Conservation (phyloP, 2,888 invertebrate genomes). For the Eupithecia dodoneata region DNA sequence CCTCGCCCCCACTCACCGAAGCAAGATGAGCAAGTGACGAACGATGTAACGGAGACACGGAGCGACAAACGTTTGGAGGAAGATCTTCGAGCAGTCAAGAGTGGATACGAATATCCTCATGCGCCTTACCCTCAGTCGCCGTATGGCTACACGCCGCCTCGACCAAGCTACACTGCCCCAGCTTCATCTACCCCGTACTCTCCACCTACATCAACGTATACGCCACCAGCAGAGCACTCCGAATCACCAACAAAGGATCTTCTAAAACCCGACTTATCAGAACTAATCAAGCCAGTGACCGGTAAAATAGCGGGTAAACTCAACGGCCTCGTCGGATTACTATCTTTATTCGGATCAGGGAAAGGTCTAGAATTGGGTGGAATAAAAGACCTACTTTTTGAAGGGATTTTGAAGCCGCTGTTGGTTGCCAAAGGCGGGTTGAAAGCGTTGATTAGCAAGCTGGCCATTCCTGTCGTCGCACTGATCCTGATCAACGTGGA, state of each 20-base stretch:
- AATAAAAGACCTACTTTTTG: slow-evolving; percentile 67
- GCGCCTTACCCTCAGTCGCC: slow-evolving; percentile 39
- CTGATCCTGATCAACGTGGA: slow-evolving; percentile 74
- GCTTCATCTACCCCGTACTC: slow-evolving; percentile 26
- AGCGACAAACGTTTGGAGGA: slow-evolving; percentile 28
- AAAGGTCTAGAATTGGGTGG: slow-evolving; percentile 63
- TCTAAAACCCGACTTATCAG: slow-evolving; percentile 54
- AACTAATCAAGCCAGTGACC: slow-evolving; percentile 62
- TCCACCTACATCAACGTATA: slow-evolving; percentile 36
- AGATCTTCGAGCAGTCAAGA: slow-evolving; percentile 37
- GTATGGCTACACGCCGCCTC: slow-evolving; percentile 39
- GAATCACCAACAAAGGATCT: slow-evolving; percentile 49
- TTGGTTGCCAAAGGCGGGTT: slow-evolving; percentile 68
- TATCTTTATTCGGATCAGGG: slow-evolving; percentile 63
- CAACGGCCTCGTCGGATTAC: slow-evolving; percentile 65
- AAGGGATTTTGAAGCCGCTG: slow-evolving; percentile 72
- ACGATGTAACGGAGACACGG: slow-evolving; percentile 16
- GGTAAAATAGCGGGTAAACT: slow-evolving; percentile 66
- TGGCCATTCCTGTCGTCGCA: slow-evolving; percentile 72
- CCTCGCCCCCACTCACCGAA: slow-evolving; percentile 15
- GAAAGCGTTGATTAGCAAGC: slow-evolving; percentile 71
- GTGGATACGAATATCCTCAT: slow-evolving; percentile 40
- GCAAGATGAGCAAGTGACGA: slow-evolving; percentile 25
- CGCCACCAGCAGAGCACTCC: slow-evolving; percentile 41
- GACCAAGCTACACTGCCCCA: slow-evolving; percentile 29